Percentiles rank a stretch among this genome's conserved stretches.
These are phyloP conservation scores for Clarias platycephalus DNA, from an alignment of 2,797 vertebrate species.

Conservation along the genomic window DNA sequence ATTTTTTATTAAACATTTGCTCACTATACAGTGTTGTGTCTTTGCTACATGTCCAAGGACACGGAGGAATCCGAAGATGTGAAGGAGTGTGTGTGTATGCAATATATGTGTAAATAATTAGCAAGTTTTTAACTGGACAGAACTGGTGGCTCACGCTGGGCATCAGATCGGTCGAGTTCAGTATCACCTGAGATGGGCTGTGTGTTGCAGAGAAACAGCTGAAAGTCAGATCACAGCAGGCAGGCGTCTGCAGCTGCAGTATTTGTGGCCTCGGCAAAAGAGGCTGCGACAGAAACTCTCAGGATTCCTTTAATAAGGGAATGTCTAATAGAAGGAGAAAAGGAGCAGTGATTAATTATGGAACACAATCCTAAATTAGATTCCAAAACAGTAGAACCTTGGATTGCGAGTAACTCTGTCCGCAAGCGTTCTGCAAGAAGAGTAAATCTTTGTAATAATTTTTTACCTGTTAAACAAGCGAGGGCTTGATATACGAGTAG, in stretches of 20 bases:
- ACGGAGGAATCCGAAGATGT: constrained; percentile 13
- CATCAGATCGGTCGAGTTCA: constrained; percentile 49
- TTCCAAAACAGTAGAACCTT: not conserved
- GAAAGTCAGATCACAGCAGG: constrained; percentile 49
- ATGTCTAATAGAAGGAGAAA: constrained; percentile 78
- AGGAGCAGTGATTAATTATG: not conserved
- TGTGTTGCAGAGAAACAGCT: constrained; percentile 58
- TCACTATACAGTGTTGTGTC: constrained; percentile 40
- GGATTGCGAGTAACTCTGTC: no score
- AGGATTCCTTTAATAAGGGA: constrained; percentile 93
- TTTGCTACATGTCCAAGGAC: constrained; percentile 36
- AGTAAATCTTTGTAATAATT: no score
- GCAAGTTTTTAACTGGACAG: constrained; percentile 24
- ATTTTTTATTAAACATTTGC: constrained; percentile 1
- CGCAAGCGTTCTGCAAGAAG: no score
- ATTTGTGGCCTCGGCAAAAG: constrained; percentile 18
- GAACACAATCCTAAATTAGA: not conserved
- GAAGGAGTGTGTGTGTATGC: not conserved
- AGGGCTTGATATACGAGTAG: no score
- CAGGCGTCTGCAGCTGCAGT: constrained; percentile 35
- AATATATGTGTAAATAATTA: not conserved
- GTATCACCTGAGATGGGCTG: constrained; percentile 48
- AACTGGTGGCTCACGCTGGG: constrained; percentile 4
- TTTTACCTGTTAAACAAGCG: no score
- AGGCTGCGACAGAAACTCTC: constrained; percentile 64